These are phyloP conservation scores for Cephus pygmeus DNA, from an alignment of 2,888 invertebrate species.

Conservation along the genomic window DNA sequence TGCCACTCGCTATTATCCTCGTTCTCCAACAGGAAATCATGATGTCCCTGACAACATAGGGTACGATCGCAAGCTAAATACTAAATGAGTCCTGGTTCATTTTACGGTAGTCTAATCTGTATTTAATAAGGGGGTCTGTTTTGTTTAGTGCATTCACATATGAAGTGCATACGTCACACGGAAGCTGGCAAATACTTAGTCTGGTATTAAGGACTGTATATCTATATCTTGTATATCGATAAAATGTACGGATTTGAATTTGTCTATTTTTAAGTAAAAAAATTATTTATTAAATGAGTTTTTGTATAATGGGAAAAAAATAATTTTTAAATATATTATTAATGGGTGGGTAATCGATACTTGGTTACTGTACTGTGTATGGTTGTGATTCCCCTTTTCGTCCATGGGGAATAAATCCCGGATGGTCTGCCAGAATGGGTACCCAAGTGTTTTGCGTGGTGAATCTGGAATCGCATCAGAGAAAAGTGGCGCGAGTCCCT, in stretches of 20 bases:
- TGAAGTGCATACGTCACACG: background rate
- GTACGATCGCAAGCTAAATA: background rate
- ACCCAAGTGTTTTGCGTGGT: constrained; percentile 4
- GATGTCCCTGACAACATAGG: background rate
- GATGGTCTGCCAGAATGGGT: background rate
- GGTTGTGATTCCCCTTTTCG: background rate
- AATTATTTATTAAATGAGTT: background rate
- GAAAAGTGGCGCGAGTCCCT: constrained; percentile 31
- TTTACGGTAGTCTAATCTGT: constrained; percentile 13
- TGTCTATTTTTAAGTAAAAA: background rate
- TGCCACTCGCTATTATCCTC: background rate
- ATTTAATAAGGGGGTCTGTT: constrained; percentile 22
- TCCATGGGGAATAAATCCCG: background rate
- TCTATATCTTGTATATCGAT: background rate
- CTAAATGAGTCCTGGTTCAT: background rate
- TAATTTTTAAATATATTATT: background rate
- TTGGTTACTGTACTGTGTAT: background rate
- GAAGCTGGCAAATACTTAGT: background rate
- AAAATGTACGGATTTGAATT: background rate
- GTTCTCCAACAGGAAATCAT: background rate
- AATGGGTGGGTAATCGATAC: background rate
- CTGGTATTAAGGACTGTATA: background rate
- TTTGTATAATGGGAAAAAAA: background rate
- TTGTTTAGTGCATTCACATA: background rate
- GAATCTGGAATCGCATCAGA: constrained; percentile 23